Base-by-base conservation (phyloP, 2,888 invertebrate species). In the Choristoneura rosaceana region DNA sequence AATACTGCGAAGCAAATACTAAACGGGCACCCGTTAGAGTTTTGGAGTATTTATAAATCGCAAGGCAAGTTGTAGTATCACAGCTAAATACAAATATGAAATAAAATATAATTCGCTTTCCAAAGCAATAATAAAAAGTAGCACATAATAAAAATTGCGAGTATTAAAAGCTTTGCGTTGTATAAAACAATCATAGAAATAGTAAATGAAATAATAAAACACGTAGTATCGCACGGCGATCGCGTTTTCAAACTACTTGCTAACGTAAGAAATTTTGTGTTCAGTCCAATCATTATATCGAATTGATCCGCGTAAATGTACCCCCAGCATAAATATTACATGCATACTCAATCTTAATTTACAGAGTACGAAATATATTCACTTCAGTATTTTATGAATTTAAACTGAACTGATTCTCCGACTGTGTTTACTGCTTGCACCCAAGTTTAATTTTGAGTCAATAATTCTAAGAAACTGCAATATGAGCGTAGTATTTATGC, bases 391-490 rank as follows among this genome's bases (percentile, higher is more conserved):
- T 80, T 78, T 55, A 25, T 70, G 69, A 70, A 68, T 77, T 78
- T 79, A 78, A 79, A 78, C 76, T 75, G 76, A 76, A 70, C 50
- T 52, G 12, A 34, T 38, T 33, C 15, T 15, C 50, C 17, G 41
- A 52, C 15, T n/a, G 15, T 34, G 50, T 52, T n/a, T 2, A 38
- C 12, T 4, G 15, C 47, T 63, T 47, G 17, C 38, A 17, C 14
- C 38, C 3, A 17, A 55, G 17, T 41, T 41, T 66, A 66, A 62
- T 73, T 76, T 74, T 74, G 76, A 75, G 75, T 65, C 74, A 74
- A 76, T 76, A 75, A 74, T 76, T 77, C 74, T 66, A 47, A 67
- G 52, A 75, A 77, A 77, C 69, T 77, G 71, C 69, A 77, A 77
- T 71, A 76, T 34, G 75, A 75, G 74, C 74, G 71, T 71, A 73